Base-by-base conservation (phyloP, 2,888 invertebrate genomes). In the Standfussiana lucernea region DNA sequence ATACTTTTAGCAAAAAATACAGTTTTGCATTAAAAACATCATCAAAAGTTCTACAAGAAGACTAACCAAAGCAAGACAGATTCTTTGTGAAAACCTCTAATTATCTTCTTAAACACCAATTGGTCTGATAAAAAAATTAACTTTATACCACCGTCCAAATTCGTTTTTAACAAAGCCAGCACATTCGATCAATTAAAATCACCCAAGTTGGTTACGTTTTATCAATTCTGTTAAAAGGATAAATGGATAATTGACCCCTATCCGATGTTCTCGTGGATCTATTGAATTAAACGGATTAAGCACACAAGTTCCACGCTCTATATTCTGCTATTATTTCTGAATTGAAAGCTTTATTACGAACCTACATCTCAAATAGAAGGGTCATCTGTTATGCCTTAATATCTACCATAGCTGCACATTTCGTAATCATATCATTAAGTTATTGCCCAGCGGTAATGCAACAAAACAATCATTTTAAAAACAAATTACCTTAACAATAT, bases 221-320 rank as follows among this genome's bases (percentile, higher is more conserved):
- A 96, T 96, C 96, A 96, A 96, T 96, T 96, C 93, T 90, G 95
- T 96, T 96, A 96, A 96, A 95, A 94, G 96, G 96, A 96, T 96
- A 96, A 96, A 96, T 95, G 96, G 96, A 95, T 96, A 96, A 96
- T 96, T 96, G 96, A 96, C 96, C 96, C 96, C 95, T 94, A 96
- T 96, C 90, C 91, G 90, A 95, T 94, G 94, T 91, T 92, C 94
- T 93, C 91, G 92, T 91, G 89, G 90, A 93, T 94, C 95, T 94
- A 95, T 95, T 91, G 93, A 95, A 96, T 96, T 95, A 95, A 95
- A 91, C 91, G 93, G 94, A 94, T 95, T 93, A 95, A 93, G 92
- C 91, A 90, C 89, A 91, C 88, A 88, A 91, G 92, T 94, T 93
- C 93, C 94, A 94, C 94, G 94, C 89, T 95, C 94, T 88, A 89